phyloP scores from a whole-genome alignment of 2,888 invertebrate species.

The Neuroscelio doddi region DNA sequence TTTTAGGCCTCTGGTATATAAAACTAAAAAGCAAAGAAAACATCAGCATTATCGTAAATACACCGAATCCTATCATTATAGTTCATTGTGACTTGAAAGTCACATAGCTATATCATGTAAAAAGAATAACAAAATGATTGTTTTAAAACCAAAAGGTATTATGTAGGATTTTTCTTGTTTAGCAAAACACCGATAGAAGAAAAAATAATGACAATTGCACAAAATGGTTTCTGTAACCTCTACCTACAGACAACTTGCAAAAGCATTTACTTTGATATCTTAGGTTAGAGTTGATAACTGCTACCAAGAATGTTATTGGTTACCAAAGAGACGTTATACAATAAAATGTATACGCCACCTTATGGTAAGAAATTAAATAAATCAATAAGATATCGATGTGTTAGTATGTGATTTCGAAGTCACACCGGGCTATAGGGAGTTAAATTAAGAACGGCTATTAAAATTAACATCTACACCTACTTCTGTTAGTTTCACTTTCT shows the following conservation, averaged over 20 bases:
- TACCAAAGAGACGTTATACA: too few species aligned
- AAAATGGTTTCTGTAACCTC: conserved; percentile 12
- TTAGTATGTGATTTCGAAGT: too few species aligned
- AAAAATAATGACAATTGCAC: conserved; percentile 24
- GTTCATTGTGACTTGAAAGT: conserved; percentile 31
- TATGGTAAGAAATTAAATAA: too few species aligned
- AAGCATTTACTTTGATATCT: conserved; percentile 30
- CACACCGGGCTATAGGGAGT: too few species aligned
- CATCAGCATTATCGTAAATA: conserved; percentile 26
- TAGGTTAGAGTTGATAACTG: conserved; percentile 5
- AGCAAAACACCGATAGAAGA: conserved; percentile 21
- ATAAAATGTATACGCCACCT: too few species aligned
- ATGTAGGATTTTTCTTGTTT: conserved; percentile 22
- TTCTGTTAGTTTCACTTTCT: too few species aligned
- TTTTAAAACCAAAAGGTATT: conserved; percentile 31
- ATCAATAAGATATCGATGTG: too few species aligned
- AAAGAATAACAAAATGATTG: conserved; percentile 29
- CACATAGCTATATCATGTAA: conserved; percentile 32
- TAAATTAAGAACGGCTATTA: too few species aligned
- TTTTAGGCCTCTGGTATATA: conserved; percentile 32
- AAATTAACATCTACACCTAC: too few species aligned
- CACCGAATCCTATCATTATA: conserved; percentile 35
- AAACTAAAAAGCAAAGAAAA: conserved; percentile 30
- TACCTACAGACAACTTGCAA: conserved; percentile 24
- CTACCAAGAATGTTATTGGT: too few species aligned